phyloP scores from a whole-genome alignment of 2,888 invertebrate species.

The Agapostemon virescens region DNA sequence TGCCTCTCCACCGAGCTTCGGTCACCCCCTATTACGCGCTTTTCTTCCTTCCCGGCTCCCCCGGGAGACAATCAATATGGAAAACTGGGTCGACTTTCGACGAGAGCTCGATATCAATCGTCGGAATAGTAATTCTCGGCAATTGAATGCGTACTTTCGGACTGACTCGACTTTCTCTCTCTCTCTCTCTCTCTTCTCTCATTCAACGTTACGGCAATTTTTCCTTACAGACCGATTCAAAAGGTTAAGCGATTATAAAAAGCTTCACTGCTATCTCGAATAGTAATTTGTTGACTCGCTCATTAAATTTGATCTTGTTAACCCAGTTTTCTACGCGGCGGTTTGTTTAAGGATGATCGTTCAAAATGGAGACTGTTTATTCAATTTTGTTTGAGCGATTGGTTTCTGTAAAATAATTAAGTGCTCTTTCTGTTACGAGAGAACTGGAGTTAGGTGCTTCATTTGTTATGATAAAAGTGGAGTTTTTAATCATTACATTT shows the following conservation, averaged over 20 bases:
- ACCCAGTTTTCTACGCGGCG: no score
- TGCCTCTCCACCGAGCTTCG: slow-evolving; percentile 49
- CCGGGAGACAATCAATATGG: slow-evolving; percentile 50
- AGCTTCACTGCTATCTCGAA: not conserved
- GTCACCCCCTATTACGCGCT: slow-evolving; percentile 43
- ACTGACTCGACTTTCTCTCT: not conserved
- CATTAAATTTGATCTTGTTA: not conserved
- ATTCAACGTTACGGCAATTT: not conserved
- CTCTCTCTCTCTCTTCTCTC: not conserved
- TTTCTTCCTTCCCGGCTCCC: slow-evolving; percentile 43
- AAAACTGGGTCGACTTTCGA: slow-evolving; percentile 53
- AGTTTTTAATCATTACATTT: not conserved
- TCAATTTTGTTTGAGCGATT: not conserved
- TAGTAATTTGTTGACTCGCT: not conserved
- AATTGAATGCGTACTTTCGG: not conserved
- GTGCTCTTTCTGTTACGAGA: not conserved
- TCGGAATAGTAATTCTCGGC: slow-evolving; percentile 14
- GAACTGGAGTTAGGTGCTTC: not conserved
- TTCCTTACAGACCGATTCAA: not conserved
- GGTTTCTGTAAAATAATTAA: not conserved
- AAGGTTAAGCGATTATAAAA: not conserved
- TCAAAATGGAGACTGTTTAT: not conserved
- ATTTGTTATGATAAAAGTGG: not conserved
- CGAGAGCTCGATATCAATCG: slow-evolving; percentile 36
- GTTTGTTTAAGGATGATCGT: not conserved